Percentiles rank a stretch among this genome's conserved stretches.
Conservation (phyloP, 1,140 invertebrate genomes). For the Brachionus rotundiformis region DNA sequence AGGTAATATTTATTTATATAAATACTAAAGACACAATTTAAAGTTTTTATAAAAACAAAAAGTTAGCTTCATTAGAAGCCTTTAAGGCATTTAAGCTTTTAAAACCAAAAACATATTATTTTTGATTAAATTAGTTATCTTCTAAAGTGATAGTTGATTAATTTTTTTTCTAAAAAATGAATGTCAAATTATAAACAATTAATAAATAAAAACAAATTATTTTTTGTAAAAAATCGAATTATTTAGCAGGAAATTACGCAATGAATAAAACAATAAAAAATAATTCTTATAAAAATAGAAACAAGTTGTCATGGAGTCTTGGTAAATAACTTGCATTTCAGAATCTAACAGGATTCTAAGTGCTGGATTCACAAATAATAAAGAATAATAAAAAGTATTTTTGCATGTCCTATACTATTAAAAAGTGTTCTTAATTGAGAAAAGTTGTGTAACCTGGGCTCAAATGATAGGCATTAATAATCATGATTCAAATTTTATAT, state of each 20-base stretch:
- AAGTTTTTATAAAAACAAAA: too few species aligned
- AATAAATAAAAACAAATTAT: neutral
- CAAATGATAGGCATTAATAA: constrained; percentile 28
- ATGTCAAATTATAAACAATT: neutral
- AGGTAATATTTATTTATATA: neutral
- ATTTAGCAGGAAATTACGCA: neutral
- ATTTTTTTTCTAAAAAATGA: too few species aligned
- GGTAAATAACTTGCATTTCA: neutral
- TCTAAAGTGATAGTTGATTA: too few species aligned
- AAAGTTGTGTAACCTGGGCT: neutral
- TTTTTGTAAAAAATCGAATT: neutral
- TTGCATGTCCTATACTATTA: constrained; percentile 38
- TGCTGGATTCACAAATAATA: neutral
- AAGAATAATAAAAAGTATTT: neutral
- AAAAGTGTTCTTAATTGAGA: neutral
- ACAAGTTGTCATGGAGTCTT: constrained; percentile 39
- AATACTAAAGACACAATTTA: neutral
- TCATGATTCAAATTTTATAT: neutral
- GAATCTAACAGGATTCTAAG: neutral
- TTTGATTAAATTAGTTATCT: too few species aligned
- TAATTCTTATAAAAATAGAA: constrained; percentile 5
- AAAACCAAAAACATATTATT: too few species aligned
- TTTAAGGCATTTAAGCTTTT: too few species aligned
- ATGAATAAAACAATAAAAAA: neutral
- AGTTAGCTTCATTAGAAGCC: neutral